Evolutionary conservation across 2,888 invertebrate genomes (phyloP).

Genomic region (Cyaniris semiargus): DNA sequence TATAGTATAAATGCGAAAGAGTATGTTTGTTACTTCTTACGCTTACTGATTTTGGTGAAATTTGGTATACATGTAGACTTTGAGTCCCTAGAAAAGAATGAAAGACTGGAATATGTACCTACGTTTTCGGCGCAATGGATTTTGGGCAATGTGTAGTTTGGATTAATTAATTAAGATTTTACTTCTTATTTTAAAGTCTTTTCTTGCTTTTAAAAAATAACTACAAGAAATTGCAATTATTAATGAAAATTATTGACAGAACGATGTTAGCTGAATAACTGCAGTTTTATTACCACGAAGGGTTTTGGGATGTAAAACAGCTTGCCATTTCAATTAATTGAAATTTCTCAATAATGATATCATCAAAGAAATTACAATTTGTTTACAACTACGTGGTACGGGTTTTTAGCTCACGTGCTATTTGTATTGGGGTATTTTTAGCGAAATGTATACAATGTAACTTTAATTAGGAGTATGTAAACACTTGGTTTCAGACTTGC

Average conservation of each 20-base stretch:
- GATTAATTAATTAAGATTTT: no score
- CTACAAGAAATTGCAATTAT: no score
- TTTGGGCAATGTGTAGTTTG: no score
- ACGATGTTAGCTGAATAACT: background rate
- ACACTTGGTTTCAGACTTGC: slow-evolving; percentile 28
- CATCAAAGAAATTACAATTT: slow-evolving; percentile 2
- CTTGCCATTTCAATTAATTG: background rate
- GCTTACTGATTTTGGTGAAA: background rate
- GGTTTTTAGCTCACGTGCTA: slow-evolving; percentile 9
- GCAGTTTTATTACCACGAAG: background rate
- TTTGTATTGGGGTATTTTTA: slow-evolving; percentile 25
- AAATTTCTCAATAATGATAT: slow-evolving; percentile 2
- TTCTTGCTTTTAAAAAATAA: no score
- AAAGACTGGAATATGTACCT: background rate
- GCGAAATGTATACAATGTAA: slow-evolving; percentile 31
- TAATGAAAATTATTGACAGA: no score
- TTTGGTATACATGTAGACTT: background rate
- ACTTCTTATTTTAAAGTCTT: no score
- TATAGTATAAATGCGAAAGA: background rate
- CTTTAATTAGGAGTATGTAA: slow-evolving; percentile 34
- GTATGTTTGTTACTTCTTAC: background rate
- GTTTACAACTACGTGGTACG: background rate
- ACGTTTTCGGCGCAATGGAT: no score
- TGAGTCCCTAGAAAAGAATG: background rate
- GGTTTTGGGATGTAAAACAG: background rate